Percentiles rank a stretch among this genome's conserved stretches.
Evolutionary conservation across 1,140 invertebrate genomes (phyloP).

Genomic region (Asobara japonica): DNA sequence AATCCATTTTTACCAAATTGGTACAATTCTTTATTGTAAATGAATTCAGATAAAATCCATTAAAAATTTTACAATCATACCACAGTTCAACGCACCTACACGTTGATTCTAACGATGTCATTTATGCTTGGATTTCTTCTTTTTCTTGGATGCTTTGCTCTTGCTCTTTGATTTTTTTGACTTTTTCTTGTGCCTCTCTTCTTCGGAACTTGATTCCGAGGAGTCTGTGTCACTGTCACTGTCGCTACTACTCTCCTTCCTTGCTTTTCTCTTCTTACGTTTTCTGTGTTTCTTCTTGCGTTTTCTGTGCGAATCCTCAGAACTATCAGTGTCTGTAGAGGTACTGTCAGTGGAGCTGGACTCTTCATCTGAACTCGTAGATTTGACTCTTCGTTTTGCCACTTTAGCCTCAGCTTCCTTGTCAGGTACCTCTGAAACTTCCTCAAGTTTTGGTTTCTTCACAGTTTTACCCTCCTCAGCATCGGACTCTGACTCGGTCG

Average conservation of each 20-base stretch:
- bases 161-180: slow-evolving; percentile 62
- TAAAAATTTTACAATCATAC: neutral
- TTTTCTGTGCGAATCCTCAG: slow-evolving; percentile 62
- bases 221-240: slow-evolving; percentile 60
- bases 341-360: slow-evolving; percentile 49
- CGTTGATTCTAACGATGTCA: slow-evolving; percentile 54
- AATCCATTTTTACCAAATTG: no score
- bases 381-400: slow-evolving; percentile 50
- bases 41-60: slow-evolving; percentile 21
- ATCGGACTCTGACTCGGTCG: slow-evolving; percentile 67
- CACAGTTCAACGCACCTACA: neutral
- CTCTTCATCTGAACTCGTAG: slow-evolving; percentile 52
- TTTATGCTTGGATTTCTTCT: slow-evolving; percentile 69
- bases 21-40: neutral
- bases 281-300: slow-evolving; percentile 62
- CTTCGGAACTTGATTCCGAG: slow-evolving; percentile 63
- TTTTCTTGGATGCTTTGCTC: slow-evolving; percentile 68
- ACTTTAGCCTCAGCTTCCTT: slow-evolving; percentile 52
- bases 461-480: slow-evolving; percentile 51
- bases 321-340: slow-evolving; percentile 56
- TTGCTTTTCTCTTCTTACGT: slow-evolving; percentile 59
- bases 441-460: slow-evolving; percentile 28
- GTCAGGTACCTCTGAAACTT: slow-evolving; percentile 16
- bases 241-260: slow-evolving; percentile 57
- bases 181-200: slow-evolving; percentile 66